These are phyloP conservation scores for Actinemys pallida DNA, from an alignment of 2,113 vertebrate genomes.

Conservation along the genomic window DNA sequence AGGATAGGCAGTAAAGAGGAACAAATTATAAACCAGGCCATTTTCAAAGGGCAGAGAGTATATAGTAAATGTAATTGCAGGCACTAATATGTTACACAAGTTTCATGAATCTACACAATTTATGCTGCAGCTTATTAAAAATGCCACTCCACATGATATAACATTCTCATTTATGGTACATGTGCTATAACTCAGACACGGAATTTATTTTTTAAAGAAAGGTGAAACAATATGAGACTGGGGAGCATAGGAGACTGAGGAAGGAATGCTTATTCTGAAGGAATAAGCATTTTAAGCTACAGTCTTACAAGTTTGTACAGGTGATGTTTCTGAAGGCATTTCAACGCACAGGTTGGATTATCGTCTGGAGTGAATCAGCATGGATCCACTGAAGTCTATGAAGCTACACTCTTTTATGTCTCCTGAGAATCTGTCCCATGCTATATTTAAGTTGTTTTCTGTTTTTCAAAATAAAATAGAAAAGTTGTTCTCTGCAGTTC, in stretches of 20 bases:
- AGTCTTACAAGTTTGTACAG: neutral
- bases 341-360: neutral
- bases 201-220: neutral
- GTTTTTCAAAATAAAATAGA: neutral
- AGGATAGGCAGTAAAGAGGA: neutral
- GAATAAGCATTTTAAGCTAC: neutral
- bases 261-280: neutral
- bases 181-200: neutral
- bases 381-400: neutral
- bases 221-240: neutral
- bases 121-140: neutral
- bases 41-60: neutral
- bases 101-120: neutral
- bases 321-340: neutral
- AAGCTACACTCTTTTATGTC: neutral
- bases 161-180: neutral
- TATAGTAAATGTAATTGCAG: neutral
- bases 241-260: neutral
- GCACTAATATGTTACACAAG: neutral
- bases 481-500: neutral
- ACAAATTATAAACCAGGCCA: neutral
- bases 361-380: neutral
- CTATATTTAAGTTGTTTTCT: neutral
- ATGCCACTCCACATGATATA: neutral
- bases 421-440: neutral